phyloP scores from a whole-genome alignment of 2,888 invertebrate species.

The Drosophila gaucha region DNA sequence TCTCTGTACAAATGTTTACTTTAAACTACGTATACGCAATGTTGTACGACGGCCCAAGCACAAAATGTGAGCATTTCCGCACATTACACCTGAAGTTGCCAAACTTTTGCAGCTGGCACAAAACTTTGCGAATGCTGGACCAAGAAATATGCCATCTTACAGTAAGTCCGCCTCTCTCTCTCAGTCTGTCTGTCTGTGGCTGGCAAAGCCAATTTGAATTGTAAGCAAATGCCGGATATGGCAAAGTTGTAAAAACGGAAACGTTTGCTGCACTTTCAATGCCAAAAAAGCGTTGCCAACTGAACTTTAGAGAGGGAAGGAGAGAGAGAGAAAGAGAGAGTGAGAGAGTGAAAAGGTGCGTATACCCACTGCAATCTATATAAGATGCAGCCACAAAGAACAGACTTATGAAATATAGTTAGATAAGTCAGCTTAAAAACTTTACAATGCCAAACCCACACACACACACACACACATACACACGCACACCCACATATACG shows the following conservation, averaged over 20 bases:
- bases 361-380: slow-evolving; percentile 46
- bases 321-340: neutral
- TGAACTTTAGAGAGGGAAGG: slow-evolving; percentile 25
- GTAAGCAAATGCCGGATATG: slow-evolving; percentile 72
- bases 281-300: slow-evolving; percentile 51
- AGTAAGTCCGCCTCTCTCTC: slow-evolving; percentile 2
- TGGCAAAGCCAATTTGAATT: slow-evolving; percentile 64
- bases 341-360: slow-evolving; percentile 11
- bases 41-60: neutral
- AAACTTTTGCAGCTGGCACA: slow-evolving; percentile 36
- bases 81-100: slow-evolving; percentile 71
- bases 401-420: slow-evolving; percentile 43
- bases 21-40: slow-evolving; percentile 54
- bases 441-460: slow-evolving; percentile 27
- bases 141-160: slow-evolving; percentile 49
- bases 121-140: slow-evolving; percentile 16
- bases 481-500: too few relatives aligned
- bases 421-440: slow-evolving; percentile 60
- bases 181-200: slow-evolving; percentile 9
- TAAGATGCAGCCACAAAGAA: slow-evolving; percentile 45
- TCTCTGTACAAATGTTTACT: slow-evolving; percentile 62
- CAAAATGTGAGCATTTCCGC: slow-evolving; percentile 68
- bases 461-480: too few relatives aligned
- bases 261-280: slow-evolving; percentile 70
- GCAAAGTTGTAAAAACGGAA: slow-evolving; percentile 68